These are phyloP conservation scores for Griposia aprilina DNA, from an alignment of 2,888 invertebrate genomes.

Conservation along the genomic window DNA sequence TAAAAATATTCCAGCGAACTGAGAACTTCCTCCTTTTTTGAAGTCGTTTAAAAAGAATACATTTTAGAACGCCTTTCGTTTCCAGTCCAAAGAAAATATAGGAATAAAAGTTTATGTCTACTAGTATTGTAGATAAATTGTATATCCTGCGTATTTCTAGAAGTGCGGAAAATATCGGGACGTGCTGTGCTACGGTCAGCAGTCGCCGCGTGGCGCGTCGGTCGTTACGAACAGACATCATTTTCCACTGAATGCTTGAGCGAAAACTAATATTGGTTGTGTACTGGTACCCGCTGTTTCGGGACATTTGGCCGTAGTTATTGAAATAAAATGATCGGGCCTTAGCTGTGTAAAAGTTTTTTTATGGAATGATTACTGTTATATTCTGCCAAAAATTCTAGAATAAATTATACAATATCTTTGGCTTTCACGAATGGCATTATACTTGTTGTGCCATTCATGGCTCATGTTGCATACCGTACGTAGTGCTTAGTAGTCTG, in stretches of 20 bases:
- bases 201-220: neutral
- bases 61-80: neutral
- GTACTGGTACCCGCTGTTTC: neutral
- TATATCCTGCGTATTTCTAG: conserved; percentile 7
- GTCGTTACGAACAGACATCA: conserved; percentile 49
- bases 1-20: too few relatives aligned
- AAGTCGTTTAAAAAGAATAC: neutral
- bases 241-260: conserved; percentile 29
- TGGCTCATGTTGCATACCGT: neutral
- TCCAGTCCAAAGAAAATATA: neutral
- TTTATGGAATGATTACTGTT: neutral
- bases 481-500: neutral
- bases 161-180: conserved; percentile 15
- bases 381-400: neutral
- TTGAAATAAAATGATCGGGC: neutral
- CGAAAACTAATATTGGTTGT: conserved; percentile 34
- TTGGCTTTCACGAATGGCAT: neutral
- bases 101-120: neutral
- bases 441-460: too few relatives aligned
- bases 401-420: neutral
- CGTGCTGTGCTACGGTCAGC: conserved; percentile 44
- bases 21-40: too few relatives aligned
- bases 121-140: neutral
- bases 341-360: neutral
- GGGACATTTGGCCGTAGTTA: neutral